Evolutionary conservation across 2,888 invertebrate species (phyloP).

Genomic region (Ectropis crepuscularia): DNA sequence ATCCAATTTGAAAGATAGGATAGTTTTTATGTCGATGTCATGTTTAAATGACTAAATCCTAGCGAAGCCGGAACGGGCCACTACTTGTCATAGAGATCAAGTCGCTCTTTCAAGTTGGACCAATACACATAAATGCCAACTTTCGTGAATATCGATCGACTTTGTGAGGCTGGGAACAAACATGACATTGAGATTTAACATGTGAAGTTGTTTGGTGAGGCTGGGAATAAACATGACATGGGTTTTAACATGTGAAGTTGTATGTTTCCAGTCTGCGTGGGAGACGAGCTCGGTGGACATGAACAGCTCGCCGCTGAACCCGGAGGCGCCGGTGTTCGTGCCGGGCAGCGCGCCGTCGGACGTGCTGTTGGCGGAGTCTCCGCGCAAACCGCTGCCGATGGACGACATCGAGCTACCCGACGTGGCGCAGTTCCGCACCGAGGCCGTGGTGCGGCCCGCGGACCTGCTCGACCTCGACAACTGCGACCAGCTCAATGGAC

Average conservation of each 20-base stretch:
- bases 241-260: neutral
- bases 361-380: slow-evolving; percentile 88
- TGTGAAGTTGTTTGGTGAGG: no score
- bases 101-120: no score
- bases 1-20: no score
- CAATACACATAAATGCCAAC: no score
- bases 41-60: no score
- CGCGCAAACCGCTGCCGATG: slow-evolving; percentile 87
- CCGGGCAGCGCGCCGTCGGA: slow-evolving; percentile 85
- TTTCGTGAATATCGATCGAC: no score
- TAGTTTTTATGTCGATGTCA: no score
- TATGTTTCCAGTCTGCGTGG: slow-evolving; percentile 74
- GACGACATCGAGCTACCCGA: slow-evolving; percentile 86
- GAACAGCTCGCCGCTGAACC: slow-evolving; percentile 92
- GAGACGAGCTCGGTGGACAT: slow-evolving; percentile 85
- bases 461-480: slow-evolving; percentile 83
- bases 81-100: no score
- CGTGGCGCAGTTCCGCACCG: slow-evolving; percentile 86
- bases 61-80: no score
- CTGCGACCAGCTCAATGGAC: slow-evolving; percentile 83
- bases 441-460: slow-evolving; percentile 86
- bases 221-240: neutral
- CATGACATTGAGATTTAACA: no score
- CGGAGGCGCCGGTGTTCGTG: slow-evolving; percentile 94
- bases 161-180: no score